Base-by-base conservation (phyloP, 1,140 invertebrate genomes). In the Diuraphis noxia region DNA sequence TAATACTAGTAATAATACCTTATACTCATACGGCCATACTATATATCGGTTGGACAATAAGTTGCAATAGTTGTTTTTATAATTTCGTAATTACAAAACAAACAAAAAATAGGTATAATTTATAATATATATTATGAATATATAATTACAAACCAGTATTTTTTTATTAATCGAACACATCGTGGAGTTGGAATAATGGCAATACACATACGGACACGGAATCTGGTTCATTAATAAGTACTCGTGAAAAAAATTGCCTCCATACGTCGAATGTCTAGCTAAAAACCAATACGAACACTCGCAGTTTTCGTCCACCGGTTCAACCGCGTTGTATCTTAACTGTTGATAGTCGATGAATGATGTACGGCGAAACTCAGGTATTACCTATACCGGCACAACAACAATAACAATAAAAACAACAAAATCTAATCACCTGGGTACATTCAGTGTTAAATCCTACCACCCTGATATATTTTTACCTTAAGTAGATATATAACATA, bases 181-280 rank as follows among this genome's bases (percentile, higher is more conserved):
- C 3, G 40, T 38, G 4, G 13, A 19, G 17, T 79, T 40, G 1
- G 77, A 82, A 38, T 52, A 36, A 34, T 81, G 77, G 23, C 89
- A 91, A 17, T 6, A 1, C 2, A 30, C n/a, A 17, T 82, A 91
- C 21, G 43, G 72, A 36, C 77, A 91, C 21, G 89, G 89, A 9
- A 82, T 81, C 43, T 91, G 41, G 77, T 91, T 91, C 25, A 52
- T 79, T 36, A 91, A 52, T 23, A 13, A 9, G 25, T 91, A 91
- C 21, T 82, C 13, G 23, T 38, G 82, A 23, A 36, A 49, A 40
- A 34, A 79, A 46, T 77, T 34, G 6, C 8, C 7, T 7, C 21
- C 19, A 9, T 34, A 25, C 6, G 21, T 40, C 36, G 10, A 6
- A 7, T 91, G 40, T 46, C 40, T 82, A 23, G 30, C 17, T 36